A percentile compares a stretch with the other conserved stretches of the same genome.
phyloP scores from a whole-genome alignment of 2,113 vertebrate species.

The Ammodytes dubius region DNA sequence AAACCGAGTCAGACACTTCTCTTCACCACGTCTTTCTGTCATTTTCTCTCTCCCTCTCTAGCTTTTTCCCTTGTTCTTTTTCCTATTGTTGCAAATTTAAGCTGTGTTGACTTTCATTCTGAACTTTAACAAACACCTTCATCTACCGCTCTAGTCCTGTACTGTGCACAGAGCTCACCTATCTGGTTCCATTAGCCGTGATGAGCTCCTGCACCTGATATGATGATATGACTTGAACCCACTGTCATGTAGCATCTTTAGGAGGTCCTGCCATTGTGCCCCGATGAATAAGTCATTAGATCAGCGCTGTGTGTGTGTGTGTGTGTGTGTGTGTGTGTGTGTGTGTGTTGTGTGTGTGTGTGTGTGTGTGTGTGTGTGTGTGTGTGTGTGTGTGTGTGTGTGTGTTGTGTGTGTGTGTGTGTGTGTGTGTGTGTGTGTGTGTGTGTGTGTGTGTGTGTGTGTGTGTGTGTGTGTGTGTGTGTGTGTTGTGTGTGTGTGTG shows the following conservation, averaged over 20 bases:
- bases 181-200: not conserved
- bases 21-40: conserved; percentile 53
- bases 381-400: not conserved
- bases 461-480: not conserved
- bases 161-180: not conserved
- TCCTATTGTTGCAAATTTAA: conserved; percentile 8
- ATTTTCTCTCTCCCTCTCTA: conserved; percentile 29
- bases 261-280: conserved; percentile 27
- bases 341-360: too few relatives aligned
- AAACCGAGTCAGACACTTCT: conserved; percentile 66
- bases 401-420: too few relatives aligned
- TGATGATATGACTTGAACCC: conserved; percentile 48
- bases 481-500: not conserved
- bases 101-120: not conserved
- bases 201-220: conserved; percentile 46
- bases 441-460: not conserved
- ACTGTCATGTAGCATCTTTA: conserved; percentile 48
- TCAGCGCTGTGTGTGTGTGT: conserved; percentile 4
- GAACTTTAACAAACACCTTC: not conserved
- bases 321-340: not conserved
- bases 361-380: too few relatives aligned
- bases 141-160: not conserved
- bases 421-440: too few relatives aligned
- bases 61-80: not conserved
- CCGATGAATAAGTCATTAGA: conserved; percentile 67